Evolutionary conservation across 2,113 vertebrate species (phyloP), one percentile per base, ranked within the genome.

Genomic region (Anguilla rostrata): DNA sequence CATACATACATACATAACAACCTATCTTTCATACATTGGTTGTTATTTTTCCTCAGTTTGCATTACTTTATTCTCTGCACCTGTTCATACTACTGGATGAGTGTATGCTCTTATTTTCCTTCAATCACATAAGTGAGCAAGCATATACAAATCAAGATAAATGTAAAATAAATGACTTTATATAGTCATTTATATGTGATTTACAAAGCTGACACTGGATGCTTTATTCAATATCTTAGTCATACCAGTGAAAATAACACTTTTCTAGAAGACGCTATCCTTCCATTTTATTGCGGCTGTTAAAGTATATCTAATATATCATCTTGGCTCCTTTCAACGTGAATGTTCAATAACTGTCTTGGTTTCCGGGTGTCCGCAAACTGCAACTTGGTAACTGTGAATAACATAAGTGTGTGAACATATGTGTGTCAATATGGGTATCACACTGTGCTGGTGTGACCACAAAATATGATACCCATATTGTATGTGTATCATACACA

Each of bases 381-480:
- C 63, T 71, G 26, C 20, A 71, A 22, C 63, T n/a, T n/a, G 63
- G 26, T 71, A 29, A n/a, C 71, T 75, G n/a, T 34, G 5, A 75
- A 29, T 2, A 75, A 12, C 71, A 34, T 34, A 75, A 34, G 43
- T 83, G 71, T 87, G 82, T 83, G n/a, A 75, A 75, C 71, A 75
- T 34, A 40, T 83, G 83, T 83, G 34, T 83, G 34, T 83, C 39
- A 53, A 29, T 60, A 57, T 26, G 82, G 3, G 29, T 39, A 14
- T 57, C 60, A 8, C 60, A 26, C 60, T 26, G 60, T 8, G 60
- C 20, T 66, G 26, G 18, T 8, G 60, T 66, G 60, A 66, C 60
- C 60, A 5, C 22, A 26, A 14, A 53, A 53, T 53, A 53, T 53
- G 49, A 53, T 53, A 53, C 49, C 11, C 49, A 53, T 53, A 46